Conservation (phyloP, 2,797 vertebrate species). For the Iguana delicatissima region DNA sequence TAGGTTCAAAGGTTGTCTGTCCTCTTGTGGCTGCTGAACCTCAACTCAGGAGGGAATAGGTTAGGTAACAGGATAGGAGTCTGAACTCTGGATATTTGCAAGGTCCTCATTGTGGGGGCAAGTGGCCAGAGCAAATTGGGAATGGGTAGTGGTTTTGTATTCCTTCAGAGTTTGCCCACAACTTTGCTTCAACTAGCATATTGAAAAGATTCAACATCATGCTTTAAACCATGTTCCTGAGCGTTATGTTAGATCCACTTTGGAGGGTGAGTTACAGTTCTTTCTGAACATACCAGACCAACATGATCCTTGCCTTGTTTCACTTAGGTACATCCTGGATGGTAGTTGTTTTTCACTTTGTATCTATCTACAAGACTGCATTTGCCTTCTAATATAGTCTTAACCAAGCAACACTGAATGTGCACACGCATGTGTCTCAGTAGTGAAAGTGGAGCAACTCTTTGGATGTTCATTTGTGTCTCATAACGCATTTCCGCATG, state of each 20-base stretch:
- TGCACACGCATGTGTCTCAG: slow-evolving; percentile 50
- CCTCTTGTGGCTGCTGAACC: neutral
- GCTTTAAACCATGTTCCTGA: neutral
- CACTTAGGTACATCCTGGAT: neutral
- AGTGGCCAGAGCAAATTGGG: too few relatives aligned
- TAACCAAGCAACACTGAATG: slow-evolving; percentile 12
- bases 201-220: neutral
- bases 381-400: neutral
- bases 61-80: neutral
- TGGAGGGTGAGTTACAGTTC: neutral
- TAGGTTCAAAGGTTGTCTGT: neutral
- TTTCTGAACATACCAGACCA: neutral
- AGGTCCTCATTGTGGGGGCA: neutral
- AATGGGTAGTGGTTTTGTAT: neutral
- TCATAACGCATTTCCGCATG: slow-evolving; percentile 67
- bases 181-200: neutral
- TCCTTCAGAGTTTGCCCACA: neutral
- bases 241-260: neutral
- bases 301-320: neutral
- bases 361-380: neutral
- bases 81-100: neutral
- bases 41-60: neutral
- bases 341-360: too few relatives aligned
- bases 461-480: slow-evolving; percentile 40
- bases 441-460: slow-evolving; percentile 6